Conservation (phyloP, 1,140 invertebrate genomes). For the Eupristina koningsbergeri region DNA sequence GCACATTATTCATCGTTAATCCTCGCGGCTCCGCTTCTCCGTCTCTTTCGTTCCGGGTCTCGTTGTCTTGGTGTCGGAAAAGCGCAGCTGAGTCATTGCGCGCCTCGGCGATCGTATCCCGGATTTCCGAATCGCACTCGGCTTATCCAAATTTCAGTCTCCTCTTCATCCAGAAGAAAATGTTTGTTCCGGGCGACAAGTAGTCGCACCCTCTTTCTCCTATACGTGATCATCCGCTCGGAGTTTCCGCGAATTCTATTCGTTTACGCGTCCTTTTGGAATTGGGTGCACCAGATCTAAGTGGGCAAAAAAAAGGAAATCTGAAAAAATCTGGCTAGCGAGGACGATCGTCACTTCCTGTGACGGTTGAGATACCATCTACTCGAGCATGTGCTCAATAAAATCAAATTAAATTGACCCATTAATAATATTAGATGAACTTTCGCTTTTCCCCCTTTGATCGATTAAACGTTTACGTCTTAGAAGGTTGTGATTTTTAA, state of each 20-base stretch:
- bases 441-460: no score
- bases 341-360: no score
- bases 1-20: conserved; percentile 41
- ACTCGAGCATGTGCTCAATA: no score
- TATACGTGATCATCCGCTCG: background rate
- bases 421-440: no score
- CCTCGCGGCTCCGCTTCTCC: background rate
- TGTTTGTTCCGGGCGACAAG: background rate
- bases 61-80: background rate
- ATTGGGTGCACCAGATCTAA: no score
- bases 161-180: conserved; percentile 7
- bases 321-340: no score
- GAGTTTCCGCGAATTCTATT: no score
- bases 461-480: no score
- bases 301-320: no score
- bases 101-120: conserved; percentile 19
- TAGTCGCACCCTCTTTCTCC: background rate
- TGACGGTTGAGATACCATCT: no score
- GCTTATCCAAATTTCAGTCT: conserved; percentile 50
- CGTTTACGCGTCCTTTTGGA: background rate
- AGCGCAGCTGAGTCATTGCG: background rate
- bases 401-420: no score
- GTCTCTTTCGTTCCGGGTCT: background rate
- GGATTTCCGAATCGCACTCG: conserved; percentile 47
- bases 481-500: no score